A percentile compares a stretch with the other conserved stretches of the same genome.
Evolutionary conservation across 2,888 invertebrate genomes (phyloP).

Genomic region (Altica lythri): DNA sequence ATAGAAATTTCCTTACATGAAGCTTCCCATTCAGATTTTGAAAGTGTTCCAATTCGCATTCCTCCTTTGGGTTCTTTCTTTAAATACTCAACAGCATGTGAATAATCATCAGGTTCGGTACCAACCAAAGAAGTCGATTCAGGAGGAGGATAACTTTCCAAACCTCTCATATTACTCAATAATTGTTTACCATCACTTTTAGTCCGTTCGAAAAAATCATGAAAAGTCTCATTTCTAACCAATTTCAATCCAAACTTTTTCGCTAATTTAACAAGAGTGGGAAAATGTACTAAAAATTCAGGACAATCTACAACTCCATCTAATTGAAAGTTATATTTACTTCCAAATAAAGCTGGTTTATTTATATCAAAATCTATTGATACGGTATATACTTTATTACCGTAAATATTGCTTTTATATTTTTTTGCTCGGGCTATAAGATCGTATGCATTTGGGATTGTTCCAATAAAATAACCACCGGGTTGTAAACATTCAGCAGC

Average conservation of each 20-base stretch:
- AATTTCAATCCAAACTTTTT: constrained; percentile 73
- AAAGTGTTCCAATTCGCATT: constrained; percentile 76
- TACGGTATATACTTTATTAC: constrained; percentile 79
- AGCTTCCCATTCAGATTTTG: constrained; percentile 91
- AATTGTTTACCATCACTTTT: constrained; percentile 64
- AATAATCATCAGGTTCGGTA: constrained; percentile 69
- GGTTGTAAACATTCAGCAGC: constrained; percentile 85
- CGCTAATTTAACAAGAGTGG: constrained; percentile 76
- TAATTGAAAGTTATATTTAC: constrained; percentile 92
- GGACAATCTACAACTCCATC: constrained; percentile 98
- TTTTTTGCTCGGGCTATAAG: constrained; percentile 77
- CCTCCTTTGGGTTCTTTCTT: constrained; percentile 53
- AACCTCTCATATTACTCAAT: constrained; percentile 76
- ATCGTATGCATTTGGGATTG: constrained; percentile 92
- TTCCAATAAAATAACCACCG: constrained; percentile 96
- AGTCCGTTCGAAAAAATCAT: constrained; percentile 75
- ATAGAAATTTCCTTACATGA: constrained; percentile 69
- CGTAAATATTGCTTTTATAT: constrained; percentile 66
- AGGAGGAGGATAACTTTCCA: constrained; percentile 79
- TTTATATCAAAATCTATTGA: constrained; percentile 70
- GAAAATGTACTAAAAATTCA: constrained; percentile 95
- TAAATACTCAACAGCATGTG: constrained; percentile 69
- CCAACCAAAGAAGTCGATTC: constrained; percentile 63
- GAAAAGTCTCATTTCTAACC: constrained; percentile 73
- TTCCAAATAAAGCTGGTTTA: constrained; percentile 87